phyloP scores from a whole-genome alignment of 2,797 vertebrate species.

The Sylvia borin region DNA sequence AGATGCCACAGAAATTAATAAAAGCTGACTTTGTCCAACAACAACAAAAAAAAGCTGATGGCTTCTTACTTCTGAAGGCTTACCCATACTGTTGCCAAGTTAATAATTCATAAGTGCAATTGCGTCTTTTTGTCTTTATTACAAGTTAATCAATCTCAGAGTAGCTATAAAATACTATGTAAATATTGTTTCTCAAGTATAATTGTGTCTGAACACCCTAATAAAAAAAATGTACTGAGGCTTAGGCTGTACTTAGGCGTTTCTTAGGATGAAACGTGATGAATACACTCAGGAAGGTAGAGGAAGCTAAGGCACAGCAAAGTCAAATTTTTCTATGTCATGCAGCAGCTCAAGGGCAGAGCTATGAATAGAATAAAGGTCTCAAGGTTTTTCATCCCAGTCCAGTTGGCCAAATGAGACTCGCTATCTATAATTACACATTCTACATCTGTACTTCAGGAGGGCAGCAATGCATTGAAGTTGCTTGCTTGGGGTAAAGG shows the following conservation, averaged over 20 bases:
- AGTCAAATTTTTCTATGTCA: neutral
- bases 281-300: neutral
- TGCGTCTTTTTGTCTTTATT: neutral
- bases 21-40: neutral
- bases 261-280: neutral
- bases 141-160: neutral
- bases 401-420: neutral
- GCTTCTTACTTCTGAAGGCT: neutral
- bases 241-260: neutral
- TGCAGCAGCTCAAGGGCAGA: neutral
- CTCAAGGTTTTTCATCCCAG: neutral
- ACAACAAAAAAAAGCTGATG: too few relatives aligned
- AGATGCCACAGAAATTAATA: neutral
- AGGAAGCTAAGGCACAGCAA: neutral
- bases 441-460: neutral
- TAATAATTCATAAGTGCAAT: neutral
- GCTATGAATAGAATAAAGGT: constrained; percentile 34
- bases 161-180: neutral
- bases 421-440: fast-evolving
- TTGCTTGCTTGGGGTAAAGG: neutral
- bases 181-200: neutral
- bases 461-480: neutral
- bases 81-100: neutral
- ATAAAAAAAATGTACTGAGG: neutral
- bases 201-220: neutral